phyloP scores from a whole-genome alignment of 2,113 vertebrate genomes.

The Sigmodon hispidus region DNA sequence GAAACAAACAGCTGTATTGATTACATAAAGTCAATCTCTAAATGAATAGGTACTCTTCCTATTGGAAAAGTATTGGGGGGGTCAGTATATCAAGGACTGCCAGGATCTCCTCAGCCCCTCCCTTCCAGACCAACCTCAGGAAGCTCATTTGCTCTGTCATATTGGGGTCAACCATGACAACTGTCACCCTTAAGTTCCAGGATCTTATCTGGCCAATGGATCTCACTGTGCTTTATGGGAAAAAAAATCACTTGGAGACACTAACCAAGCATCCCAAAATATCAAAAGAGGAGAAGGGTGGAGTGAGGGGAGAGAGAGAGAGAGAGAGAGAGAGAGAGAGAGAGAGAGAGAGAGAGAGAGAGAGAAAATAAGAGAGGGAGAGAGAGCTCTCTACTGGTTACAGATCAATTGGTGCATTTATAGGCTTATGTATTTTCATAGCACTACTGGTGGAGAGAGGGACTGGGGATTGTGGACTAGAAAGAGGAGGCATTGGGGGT shows the following conservation, averaged over 20 bases:
- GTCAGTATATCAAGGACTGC: neutral
- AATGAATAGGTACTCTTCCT: neutral
- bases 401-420: neutral
- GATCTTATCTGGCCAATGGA: neutral
- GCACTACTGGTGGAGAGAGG: neutral
- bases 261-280: neutral
- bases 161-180: neutral
- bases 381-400: neutral
- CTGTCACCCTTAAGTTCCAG: neutral
- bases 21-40: neutral
- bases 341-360: neutral
- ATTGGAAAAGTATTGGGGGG: neutral
- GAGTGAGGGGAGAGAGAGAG: accelerated
- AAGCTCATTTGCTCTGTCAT: neutral
- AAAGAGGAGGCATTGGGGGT: slow-evolving; percentile 33
- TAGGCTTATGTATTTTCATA: neutral
- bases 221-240: neutral
- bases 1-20: neutral
- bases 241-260: neutral
- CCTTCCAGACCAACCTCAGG: neutral
- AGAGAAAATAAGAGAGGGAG: neutral
- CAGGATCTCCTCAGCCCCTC: neutral
- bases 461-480: neutral
- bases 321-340: neutral
- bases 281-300: too few species aligned